Percentiles rank a stretch among this genome's conserved stretches.
Evolutionary conservation across 2,888 invertebrate genomes (phyloP).

Genomic region (Eledona agricola): DNA sequence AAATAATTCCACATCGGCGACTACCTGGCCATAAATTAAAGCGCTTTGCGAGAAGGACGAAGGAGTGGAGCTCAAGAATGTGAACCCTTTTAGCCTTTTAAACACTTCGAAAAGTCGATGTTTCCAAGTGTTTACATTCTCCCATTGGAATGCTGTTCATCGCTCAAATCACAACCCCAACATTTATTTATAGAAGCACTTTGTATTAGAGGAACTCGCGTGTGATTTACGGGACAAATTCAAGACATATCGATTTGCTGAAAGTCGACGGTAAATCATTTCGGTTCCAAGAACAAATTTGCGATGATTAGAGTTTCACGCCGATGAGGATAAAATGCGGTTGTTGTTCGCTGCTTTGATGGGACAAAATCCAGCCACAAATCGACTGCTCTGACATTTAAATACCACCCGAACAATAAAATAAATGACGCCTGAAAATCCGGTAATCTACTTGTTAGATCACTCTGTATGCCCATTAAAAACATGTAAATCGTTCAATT

Average conservation of each 20-base stretch:
- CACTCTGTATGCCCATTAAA: constrained; percentile 16
- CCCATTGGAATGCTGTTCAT: constrained; percentile 24
- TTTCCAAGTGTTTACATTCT: constrained; percentile 25
- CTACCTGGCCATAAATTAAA: constrained; percentile 22
- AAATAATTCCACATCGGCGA: constrained; percentile 7
- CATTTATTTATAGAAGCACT: constrained; percentile 24
- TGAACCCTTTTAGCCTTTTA: constrained; percentile 28
- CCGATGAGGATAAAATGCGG: too few relatives aligned
- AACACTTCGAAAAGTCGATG: constrained; percentile 19
- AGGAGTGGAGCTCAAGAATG: constrained; percentile 27
- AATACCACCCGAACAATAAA: constrained; percentile 5
- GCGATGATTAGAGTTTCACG: too few relatives aligned
- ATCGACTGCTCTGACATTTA: constrained; percentile 19
- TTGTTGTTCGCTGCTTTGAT: too few relatives aligned
- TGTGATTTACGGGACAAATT: constrained; percentile 25
- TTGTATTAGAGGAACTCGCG: constrained; percentile 8
- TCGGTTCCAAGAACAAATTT: too few relatives aligned
- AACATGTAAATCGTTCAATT: constrained; percentile 31
- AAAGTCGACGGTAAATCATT: too few relatives aligned
- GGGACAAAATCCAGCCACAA: constrained; percentile 6
- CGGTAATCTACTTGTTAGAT: not conserved
- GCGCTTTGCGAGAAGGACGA: constrained; percentile 6
- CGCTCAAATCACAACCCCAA: constrained; percentile 21
- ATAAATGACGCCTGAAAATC: not conserved
- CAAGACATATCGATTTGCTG: constrained; percentile 1